These are phyloP conservation scores for Acronicta leporina DNA, from an alignment of 2,888 invertebrate species.

Conservation along the genomic window DNA sequence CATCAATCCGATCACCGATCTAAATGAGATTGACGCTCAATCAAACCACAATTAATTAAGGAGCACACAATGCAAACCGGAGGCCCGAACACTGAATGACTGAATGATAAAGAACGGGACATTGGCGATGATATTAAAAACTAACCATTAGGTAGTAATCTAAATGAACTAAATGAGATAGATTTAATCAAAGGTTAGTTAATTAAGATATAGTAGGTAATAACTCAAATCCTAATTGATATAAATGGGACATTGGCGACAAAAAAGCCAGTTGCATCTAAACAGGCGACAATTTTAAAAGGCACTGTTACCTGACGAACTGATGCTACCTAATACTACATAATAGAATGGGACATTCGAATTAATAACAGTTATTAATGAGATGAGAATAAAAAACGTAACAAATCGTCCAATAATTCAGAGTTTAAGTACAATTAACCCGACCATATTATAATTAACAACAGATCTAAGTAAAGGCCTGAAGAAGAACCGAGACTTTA, in stretches of 20 bases:
- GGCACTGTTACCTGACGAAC: too few relatives aligned
- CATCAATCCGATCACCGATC: conserved; percentile 58
- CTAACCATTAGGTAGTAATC: conserved; percentile 33
- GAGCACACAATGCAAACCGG: conserved; percentile 55
- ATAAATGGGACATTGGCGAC: neutral
- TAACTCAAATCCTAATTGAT: neutral
- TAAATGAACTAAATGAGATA: conserved; percentile 39
- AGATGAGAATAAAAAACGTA: neutral
- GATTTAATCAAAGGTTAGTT: conserved; percentile 18
- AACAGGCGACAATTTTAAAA: neutral
- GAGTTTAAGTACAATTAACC: too few relatives aligned
- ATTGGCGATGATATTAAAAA: conserved; percentile 43
- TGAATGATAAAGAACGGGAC: conserved; percentile 41
- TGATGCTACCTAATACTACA: too few relatives aligned
- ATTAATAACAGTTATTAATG: too few relatives aligned
- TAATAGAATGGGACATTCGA: too few relatives aligned
- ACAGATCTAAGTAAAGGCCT: too few relatives aligned
- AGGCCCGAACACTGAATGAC: conserved; percentile 34
- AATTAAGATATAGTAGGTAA: conserved; percentile 5
- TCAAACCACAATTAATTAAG: conserved; percentile 80
- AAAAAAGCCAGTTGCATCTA: neutral
- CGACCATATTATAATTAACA: too few relatives aligned
- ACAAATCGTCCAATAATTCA: neutral
- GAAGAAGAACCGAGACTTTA: too few relatives aligned
- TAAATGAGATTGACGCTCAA: conserved; percentile 69